Percentiles rank a stretch among this genome's conserved stretches.
Evolutionary conservation across 2,113 vertebrate genomes (phyloP).

Genomic region (Albula glossodonta): DNA sequence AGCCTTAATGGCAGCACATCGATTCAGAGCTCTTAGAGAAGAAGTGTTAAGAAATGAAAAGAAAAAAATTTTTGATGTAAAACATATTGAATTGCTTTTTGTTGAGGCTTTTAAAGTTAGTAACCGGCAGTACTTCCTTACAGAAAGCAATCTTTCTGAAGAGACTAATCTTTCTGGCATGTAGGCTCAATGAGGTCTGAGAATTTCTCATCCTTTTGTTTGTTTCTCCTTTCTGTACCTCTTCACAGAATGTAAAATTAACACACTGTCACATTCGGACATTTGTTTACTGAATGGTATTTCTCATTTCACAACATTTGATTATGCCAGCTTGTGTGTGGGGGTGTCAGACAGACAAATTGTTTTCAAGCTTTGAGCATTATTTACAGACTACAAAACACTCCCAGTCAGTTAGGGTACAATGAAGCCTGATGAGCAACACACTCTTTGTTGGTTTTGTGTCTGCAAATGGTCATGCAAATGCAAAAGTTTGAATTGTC

Average conservation of each 20-base stretch:
- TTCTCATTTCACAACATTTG: background rate
- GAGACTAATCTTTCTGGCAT: background rate
- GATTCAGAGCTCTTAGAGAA: background rate
- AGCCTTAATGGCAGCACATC: background rate
- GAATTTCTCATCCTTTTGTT: background rate
- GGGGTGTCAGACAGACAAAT: too few relatives aligned
- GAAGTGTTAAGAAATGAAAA: constrained; percentile 3
- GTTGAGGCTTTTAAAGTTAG: background rate
- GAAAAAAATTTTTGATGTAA: background rate
- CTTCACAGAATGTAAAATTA: background rate
- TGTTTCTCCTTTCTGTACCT: background rate
- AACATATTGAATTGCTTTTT: constrained; percentile 1
- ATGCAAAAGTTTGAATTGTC: background rate
- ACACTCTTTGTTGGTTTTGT: background rate
- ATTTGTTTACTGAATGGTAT: background rate
- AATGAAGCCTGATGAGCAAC: too few relatives aligned
- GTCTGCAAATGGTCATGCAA: background rate
- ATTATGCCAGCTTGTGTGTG: background rate
- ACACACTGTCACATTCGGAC: background rate
- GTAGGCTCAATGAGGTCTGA: background rate
- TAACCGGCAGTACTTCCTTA: background rate
- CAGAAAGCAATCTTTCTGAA: background rate
- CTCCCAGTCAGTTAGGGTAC: too few relatives aligned
- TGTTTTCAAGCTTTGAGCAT: too few relatives aligned
- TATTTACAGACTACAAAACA: too few relatives aligned